Evolutionary conservation across 2,797 vertebrate genomes (phyloP).

Genomic region (Melanotaenia nigrans): DNA sequence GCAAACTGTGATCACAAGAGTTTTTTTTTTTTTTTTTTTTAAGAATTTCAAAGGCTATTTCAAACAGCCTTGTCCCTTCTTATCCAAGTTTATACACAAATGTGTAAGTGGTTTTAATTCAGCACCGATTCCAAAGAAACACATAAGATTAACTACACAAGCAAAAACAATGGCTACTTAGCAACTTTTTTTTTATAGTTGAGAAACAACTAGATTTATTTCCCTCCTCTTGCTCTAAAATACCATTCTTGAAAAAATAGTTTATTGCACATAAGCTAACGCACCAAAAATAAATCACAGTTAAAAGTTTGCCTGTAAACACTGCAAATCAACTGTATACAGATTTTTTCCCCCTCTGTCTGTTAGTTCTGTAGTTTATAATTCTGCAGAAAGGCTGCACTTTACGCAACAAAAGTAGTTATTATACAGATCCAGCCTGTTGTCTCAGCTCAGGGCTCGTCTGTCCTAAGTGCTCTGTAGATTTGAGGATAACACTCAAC

Average conservation of each 20-base stretch:
- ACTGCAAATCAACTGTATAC: neutral
- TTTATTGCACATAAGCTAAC: constrained; percentile 1
- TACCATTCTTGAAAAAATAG: constrained; percentile 19
- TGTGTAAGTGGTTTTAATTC: constrained; percentile 9
- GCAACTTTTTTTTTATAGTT: neutral
- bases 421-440: constrained; percentile 20
- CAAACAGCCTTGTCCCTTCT: neutral
- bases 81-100: neutral
- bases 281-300: constrained; percentile 28
- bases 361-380: constrained; percentile 11
- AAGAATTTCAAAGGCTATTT: constrained; percentile 33
- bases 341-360: neutral
- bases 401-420: constrained; percentile 1
- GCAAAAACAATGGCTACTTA: neutral
- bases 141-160: constrained; percentile 1
- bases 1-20: neutral
- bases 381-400: constrained; percentile 14
- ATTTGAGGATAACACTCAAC: constrained; percentile 16
- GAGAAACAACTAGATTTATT: neutral
- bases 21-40: neutral
- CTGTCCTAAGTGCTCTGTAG: constrained; percentile 64
- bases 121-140: constrained; percentile 22
- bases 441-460: constrained; percentile 15
- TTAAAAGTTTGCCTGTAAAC: constrained; percentile 29
- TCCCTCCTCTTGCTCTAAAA: constrained; percentile 7